phyloP scores from a whole-genome alignment of 2,113 vertebrate genomes.

The Peromyscus leucopus region DNA sequence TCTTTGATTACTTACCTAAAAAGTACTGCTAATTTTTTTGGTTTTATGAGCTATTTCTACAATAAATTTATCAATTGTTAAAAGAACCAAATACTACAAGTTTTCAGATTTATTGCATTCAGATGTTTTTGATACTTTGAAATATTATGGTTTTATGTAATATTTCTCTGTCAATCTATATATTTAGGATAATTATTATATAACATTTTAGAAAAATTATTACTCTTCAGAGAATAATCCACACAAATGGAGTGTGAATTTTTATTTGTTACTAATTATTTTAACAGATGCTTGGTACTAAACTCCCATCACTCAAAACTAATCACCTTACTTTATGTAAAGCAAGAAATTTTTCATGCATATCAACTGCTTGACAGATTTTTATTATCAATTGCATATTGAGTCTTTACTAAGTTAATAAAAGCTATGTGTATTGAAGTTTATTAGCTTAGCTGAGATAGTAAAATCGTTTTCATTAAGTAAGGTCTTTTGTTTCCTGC shows the following conservation, averaged over 20 bases:
- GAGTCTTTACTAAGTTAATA: background rate
- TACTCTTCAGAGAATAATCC: background rate
- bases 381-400: background rate
- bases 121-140: background rate
- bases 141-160: background rate
- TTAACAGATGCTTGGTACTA: background rate
- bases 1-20: background rate
- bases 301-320: background rate
- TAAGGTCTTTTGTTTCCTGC: background rate
- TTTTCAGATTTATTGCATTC: background rate
- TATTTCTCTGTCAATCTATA: slow-evolving; percentile 7
- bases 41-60: slow-evolving; percentile 5
- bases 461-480: background rate
- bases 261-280: slow-evolving; percentile 37
- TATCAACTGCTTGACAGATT: background rate
- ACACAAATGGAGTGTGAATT: background rate
- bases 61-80: slow-evolving; percentile 36
- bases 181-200: background rate
- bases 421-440: background rate
- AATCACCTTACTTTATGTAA: background rate
- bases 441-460: background rate
- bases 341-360: background rate
- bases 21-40: slow-evolving; percentile 27
- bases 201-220: slow-evolving; percentile 32
- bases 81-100: slow-evolving; percentile 19